Conservation (phyloP, 2,113 vertebrate genomes). For the Reinhardtius hippoglossoides region DNA sequence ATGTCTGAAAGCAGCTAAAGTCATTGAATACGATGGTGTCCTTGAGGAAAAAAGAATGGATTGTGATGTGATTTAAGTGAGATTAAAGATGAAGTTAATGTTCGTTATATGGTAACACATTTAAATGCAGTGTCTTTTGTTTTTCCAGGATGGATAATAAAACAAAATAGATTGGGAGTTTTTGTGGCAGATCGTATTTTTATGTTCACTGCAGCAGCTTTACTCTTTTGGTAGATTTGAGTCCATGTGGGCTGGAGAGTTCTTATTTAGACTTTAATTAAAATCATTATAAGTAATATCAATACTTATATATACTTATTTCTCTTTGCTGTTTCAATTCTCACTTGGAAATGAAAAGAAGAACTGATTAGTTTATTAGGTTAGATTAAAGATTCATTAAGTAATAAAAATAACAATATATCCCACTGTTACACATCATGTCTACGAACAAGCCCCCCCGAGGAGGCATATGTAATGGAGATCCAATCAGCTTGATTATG, state of each 20-base stretch:
- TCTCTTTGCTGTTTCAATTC: too few species aligned
- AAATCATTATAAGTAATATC: too few species aligned
- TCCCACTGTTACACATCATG: background rate
- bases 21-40: background rate
- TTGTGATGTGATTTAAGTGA: background rate
- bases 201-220: too few species aligned
- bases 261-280: too few species aligned
- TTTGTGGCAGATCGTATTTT: background rate
- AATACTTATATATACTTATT: too few species aligned
- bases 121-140: too few species aligned
- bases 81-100: background rate
- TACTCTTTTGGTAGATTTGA: too few species aligned
- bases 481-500: slow-evolving; percentile 15
- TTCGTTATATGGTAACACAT: background rate
- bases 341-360: background rate
- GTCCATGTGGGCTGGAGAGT: too few species aligned
- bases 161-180: background rate
- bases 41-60: background rate
- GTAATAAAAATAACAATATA: background rate
- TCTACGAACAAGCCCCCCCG: background rate
- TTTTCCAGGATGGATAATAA: background rate
- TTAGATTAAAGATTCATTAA: too few species aligned
- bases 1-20: too few species aligned
- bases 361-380: background rate
- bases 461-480: slow-evolving; percentile 13